These are phyloP conservation scores for Tenodera sinensis DNA, from an alignment of 2,888 invertebrate species.

Conservation along the genomic window DNA sequence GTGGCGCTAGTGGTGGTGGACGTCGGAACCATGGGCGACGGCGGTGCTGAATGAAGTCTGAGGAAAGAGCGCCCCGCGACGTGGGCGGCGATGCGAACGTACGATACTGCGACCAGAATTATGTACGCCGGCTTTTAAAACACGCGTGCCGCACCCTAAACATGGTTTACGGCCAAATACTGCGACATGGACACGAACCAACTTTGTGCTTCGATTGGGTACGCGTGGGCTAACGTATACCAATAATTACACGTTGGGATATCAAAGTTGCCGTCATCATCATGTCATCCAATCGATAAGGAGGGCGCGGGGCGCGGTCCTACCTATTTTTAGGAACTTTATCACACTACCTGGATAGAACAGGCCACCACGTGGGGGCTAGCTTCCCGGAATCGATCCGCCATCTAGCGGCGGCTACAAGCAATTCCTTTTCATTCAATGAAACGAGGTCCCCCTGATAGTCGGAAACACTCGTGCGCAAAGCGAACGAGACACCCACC, in stretches of 20 bases:
- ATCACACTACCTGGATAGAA: neutral
- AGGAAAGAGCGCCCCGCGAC: neutral
- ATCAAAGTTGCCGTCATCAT: neutral
- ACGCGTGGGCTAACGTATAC: neutral
- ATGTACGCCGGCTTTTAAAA: neutral
- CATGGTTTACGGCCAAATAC: neutral
- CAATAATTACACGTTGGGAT: neutral
- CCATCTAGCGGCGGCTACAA: neutral
- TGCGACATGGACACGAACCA: neutral
- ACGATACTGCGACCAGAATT: neutral
- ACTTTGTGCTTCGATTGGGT: neutral
- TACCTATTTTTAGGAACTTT: neutral
- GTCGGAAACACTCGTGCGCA: neutral
- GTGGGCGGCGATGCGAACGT: neutral
- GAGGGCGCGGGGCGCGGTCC: neutral
- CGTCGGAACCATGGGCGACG: neutral
- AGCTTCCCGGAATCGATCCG: neutral
- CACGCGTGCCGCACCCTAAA: neutral
- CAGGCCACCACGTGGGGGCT: neutral
- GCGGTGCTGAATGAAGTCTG: slow-evolving; percentile 12
- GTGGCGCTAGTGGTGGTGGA: slow-evolving; percentile 37
- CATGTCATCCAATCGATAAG: neutral
- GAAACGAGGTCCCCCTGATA: neutral
- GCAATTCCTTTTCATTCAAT: neutral
- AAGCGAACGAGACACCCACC: neutral